Evolutionary conservation across 2,888 invertebrate genomes (phyloP).

Genomic region (Lucinisca nassula): DNA sequence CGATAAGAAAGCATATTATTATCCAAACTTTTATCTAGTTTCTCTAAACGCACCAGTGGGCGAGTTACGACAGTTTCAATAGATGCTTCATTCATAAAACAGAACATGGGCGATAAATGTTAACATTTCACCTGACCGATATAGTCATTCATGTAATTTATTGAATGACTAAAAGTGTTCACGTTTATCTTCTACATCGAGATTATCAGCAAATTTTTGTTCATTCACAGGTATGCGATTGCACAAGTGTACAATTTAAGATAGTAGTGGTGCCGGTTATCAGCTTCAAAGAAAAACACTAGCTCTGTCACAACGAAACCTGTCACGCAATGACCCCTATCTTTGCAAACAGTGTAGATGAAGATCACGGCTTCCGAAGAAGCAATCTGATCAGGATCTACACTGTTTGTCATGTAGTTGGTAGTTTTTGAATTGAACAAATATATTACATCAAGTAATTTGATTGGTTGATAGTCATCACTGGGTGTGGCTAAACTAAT

Average conservation of each 20-base stretch:
- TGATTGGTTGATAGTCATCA: too few relatives aligned
- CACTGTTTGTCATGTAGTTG: too few relatives aligned
- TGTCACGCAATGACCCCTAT: too few relatives aligned
- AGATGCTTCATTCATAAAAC: constrained; percentile 4
- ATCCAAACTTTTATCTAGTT: not conserved
- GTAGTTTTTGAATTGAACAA: too few relatives aligned
- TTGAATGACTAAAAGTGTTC: not conserved
- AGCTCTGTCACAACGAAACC: too few relatives aligned
- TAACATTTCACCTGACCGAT: constrained; percentile 7
- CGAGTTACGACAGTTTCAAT: not conserved
- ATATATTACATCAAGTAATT: too few relatives aligned
- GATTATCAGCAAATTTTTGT: not conserved
- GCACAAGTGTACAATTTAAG: not conserved
- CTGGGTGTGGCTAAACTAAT: too few relatives aligned
- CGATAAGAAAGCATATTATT: not conserved
- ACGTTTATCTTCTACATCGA: too few relatives aligned
- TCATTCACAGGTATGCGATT: not conserved
- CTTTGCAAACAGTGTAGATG: too few relatives aligned
- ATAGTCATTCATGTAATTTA: constrained; percentile 7
- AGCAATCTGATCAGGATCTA: too few relatives aligned
- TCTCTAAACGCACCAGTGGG: not conserved
- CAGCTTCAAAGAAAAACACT: constrained; percentile 6
- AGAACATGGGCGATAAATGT: constrained; percentile 2
- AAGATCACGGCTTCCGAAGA: too few relatives aligned
- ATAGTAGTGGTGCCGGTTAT: not conserved